phyloP scores from a whole-genome alignment of 2,888 invertebrate genomes.

The Xylophagus ater region DNA sequence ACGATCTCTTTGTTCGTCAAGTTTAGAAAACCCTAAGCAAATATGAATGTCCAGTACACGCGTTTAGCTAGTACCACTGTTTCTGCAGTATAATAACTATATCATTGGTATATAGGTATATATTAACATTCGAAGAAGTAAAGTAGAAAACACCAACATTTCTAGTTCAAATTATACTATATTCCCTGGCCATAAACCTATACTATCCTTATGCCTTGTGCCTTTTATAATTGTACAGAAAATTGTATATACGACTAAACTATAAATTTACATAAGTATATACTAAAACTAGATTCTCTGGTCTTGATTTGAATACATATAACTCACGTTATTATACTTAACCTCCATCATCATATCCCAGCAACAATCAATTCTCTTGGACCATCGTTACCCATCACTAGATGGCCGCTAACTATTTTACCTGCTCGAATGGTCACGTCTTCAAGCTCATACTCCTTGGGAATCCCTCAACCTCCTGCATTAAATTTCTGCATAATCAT shows the following conservation, averaged over 20 bases:
- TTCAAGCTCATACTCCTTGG: constrained; percentile 16
- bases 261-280: not conserved
- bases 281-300: constrained; percentile 1
- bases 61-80: constrained; percentile 10
- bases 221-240: not conserved
- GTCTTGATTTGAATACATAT: constrained; percentile 12
- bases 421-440: constrained; percentile 18
- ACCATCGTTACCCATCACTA: constrained; percentile 7
- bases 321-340: constrained; percentile 15
- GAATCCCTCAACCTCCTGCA: constrained; percentile 16
- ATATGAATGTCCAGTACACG: constrained; percentile 13
- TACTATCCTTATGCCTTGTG: not conserved
- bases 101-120: too few relatives aligned
- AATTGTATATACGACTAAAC: not conserved
- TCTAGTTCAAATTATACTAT: too few relatives aligned
- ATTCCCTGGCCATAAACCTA: not conserved
- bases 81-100: too few relatives aligned
- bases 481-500: constrained; percentile 17
- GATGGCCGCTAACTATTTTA: constrained; percentile 15
- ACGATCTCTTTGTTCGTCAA: constrained; percentile 10
- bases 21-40: constrained; percentile 12
- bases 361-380: constrained; percentile 6
- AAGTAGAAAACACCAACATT: not conserved
- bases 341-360: constrained; percentile 15
- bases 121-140: not conserved